Evolutionary conservation across 1,140 invertebrate species (phyloP), one percentile per base, ranked within the genome.

Genomic region (Drosophila mauritiana): DNA sequence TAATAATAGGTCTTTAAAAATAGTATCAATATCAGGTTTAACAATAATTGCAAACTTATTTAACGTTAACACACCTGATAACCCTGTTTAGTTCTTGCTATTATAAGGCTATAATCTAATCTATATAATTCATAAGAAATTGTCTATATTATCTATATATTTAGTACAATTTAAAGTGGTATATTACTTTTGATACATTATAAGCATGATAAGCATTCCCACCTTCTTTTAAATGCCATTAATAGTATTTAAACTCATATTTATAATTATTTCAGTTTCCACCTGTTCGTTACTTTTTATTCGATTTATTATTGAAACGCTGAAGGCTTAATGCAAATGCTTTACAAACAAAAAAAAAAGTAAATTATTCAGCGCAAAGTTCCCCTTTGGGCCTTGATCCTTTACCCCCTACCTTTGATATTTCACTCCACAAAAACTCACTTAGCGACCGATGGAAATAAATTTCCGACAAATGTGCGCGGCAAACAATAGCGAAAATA

Each of bases 401-500:
- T 56, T 36, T 27, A 22, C 49, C 49, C 31, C n/a, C 10, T 42
- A 25, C 34, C 51, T 57, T 37, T 36, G 27, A 22, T 31, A 63
- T 42, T 51, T 64, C n/a, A 43, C 45, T 42, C 40, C 46, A 15
- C 45, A 65, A 51, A 65, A 70, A 56, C 40, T 31, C 37, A 39
- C 37, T 70, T 11, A 49, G 36, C 52, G 64, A 43, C 51, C 69
- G 51, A 34, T 70, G 64, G 22, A 70, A 57, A 70, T 70, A 70
- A 70, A 49, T 70, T 70, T 49, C 65, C 52, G 51, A 37, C 43
- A 55, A 48, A 70, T 62, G 59, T 62, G 59, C 46, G 59, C 54
- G 52, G 54, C 43, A 70, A 70, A 70, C 68, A 70, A 70, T 70
- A 70, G 67, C 37, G 7, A 48, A 70, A 70, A 49, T 43, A 57